phyloP scores from a whole-genome alignment of 2,797 vertebrate species.

The Poecilia gillii region DNA sequence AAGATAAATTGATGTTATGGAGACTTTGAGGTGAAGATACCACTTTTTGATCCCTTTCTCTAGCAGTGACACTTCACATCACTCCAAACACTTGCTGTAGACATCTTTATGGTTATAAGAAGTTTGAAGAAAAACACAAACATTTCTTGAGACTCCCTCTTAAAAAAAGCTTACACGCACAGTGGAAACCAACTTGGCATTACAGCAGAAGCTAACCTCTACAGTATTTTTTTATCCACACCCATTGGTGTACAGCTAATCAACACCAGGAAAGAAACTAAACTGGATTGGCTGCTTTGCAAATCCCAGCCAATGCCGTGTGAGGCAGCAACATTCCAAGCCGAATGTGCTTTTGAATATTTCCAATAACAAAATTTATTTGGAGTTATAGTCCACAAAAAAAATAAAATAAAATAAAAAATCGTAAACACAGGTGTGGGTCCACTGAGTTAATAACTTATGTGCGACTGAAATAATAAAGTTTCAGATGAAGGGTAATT shows the following conservation, averaged over 20 bases:
- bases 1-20: slow-evolving; percentile 3
- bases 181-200: neutral
- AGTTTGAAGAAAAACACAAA: neutral
- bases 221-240: neutral
- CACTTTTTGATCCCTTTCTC: neutral
- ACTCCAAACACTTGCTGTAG: neutral
- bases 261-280: neutral
- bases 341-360: neutral
- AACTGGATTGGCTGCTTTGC: neutral
- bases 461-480: neutral
- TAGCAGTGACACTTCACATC: neutral
- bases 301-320: neutral
- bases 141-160: neutral
- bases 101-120: neutral
- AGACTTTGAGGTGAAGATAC: neutral
- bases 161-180: neutral
- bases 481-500: neutral
- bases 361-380: neutral
- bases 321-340: neutral
- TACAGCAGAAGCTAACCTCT: neutral
- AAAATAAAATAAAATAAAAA: too few relatives aligned
- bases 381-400: neutral
- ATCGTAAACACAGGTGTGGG: neutral
- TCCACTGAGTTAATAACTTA: neutral
- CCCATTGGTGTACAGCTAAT: neutral